Conservation (phyloP, 2,113 vertebrate species). For the Pygoscelis adeliae region DNA sequence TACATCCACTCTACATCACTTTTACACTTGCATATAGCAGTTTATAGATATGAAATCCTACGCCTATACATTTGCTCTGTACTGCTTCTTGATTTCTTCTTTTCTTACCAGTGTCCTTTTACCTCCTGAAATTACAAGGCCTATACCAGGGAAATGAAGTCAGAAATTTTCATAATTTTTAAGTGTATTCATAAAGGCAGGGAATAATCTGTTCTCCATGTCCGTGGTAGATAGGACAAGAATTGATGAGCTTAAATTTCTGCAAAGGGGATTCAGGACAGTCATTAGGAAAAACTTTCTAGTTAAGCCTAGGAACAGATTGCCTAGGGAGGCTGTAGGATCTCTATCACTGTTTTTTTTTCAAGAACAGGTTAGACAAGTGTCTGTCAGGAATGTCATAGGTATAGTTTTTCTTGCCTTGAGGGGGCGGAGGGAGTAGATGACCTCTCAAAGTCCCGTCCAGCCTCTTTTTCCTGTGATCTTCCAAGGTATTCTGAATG, state of each 20-base stretch:
- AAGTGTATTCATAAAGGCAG: not conserved
- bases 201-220: not conserved
- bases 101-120: not conserved
- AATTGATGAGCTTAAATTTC: conserved; percentile 41
- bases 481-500: not conserved
- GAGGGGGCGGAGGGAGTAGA: not conserved
- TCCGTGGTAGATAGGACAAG: not conserved
- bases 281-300: conserved; percentile 43
- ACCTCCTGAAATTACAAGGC: not conserved
- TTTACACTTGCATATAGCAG: not conserved
- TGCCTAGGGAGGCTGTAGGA: not conserved
- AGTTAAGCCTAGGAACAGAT: not conserved
- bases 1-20: not conserved
- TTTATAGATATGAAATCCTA: not conserved
- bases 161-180: conserved; percentile 37
- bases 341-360: not conserved
- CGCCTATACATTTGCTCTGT: not conserved
- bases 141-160: not conserved
- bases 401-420: not conserved
- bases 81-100: not conserved
- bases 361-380: conserved; percentile 19
- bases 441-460: not conserved
- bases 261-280: conserved; percentile 28
- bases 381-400: not conserved
- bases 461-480: not conserved